Evolutionary conservation across 2,113 vertebrate species (phyloP).

Genomic region (Isichthys henryi): DNA sequence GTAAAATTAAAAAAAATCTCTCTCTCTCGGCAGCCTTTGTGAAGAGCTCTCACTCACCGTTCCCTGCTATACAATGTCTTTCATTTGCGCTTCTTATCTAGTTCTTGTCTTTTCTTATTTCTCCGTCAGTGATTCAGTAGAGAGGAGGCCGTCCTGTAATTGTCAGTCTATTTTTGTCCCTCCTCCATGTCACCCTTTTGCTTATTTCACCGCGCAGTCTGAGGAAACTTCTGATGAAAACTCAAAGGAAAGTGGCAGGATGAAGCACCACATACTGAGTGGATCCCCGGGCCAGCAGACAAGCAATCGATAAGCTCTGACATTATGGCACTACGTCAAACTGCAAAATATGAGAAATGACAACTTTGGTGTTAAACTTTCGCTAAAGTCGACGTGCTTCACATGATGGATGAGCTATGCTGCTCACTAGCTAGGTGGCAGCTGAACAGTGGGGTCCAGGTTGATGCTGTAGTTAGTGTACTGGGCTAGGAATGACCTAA

Average conservation of each 20-base stretch:
- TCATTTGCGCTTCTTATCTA: slow-evolving; percentile 1
- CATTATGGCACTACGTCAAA: not conserved
- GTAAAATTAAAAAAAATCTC: not conserved
- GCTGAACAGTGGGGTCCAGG: not conserved
- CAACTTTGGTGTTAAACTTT: not conserved
- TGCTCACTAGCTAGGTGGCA: not conserved
- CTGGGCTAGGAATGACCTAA: not conserved
- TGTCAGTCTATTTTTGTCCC: not conserved
- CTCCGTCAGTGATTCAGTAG: not conserved
- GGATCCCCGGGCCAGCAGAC: not conserved
- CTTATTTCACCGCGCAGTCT: not conserved
- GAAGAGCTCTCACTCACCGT: not conserved
- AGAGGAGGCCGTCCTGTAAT: not conserved
- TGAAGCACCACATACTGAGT: not conserved
- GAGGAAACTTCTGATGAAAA: not conserved
- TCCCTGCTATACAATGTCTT: not conserved
- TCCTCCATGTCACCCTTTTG: not conserved
- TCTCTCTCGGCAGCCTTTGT: not conserved
- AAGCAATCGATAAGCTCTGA: not conserved
- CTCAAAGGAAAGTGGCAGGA: not conserved
- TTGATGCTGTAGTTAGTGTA: not conserved
- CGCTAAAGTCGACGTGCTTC: not conserved
- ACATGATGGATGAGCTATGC: not conserved
- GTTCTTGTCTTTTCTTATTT: not conserved
- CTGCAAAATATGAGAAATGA: not conserved